Percentiles rank a stretch among this genome's conserved stretches.
These are phyloP conservation scores for Drosophila orosa DNA, from an alignment of 1,140 invertebrate genomes.

Conservation along the genomic window DNA sequence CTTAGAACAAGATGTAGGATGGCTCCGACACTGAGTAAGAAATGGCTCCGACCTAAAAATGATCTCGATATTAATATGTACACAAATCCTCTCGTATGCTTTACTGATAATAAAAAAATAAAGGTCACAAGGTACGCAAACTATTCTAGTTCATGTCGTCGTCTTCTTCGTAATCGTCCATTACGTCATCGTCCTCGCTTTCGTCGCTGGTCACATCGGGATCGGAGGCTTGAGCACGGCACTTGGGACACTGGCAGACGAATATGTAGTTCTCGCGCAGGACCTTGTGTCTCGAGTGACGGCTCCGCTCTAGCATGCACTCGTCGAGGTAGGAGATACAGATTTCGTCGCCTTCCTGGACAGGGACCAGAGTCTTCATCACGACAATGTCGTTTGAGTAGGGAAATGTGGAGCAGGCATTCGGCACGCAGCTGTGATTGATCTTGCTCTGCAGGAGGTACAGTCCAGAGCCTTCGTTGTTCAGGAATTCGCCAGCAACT, in stretches of 20 bases:
- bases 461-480: conserved; percentile 96
- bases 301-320: conserved; percentile 90
- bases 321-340: conserved; percentile 96
- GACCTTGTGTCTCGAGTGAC: conserved; percentile 93
- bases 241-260: conserved; percentile 89
- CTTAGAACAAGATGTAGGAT: too few relatives aligned
- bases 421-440: conserved; percentile 97
- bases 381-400: conserved; percentile 92
- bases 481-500: conserved; percentile 95
- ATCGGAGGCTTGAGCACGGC: conserved; percentile 89
- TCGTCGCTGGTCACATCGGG: conserved; percentile 92
- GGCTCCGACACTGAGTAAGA: not conserved
- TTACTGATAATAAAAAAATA: conserved; percentile 2
- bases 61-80: not conserved
- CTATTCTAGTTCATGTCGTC: conserved; percentile 68
- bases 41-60: not conserved
- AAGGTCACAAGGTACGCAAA: not conserved
- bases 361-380: conserved; percentile 90
- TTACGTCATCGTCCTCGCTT: conserved; percentile 85
- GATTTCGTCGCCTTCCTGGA: conserved; percentile 94
- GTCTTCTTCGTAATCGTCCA: conserved; percentile 67
- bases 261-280: conserved; percentile 92
- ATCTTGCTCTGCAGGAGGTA: conserved; percentile 93
- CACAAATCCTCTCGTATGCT: not conserved
- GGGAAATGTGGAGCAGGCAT: conserved; percentile 93